Evolutionary conservation across 2,797 vertebrate genomes (phyloP).

Genomic region (Pangasius sanitwongsei): DNA sequence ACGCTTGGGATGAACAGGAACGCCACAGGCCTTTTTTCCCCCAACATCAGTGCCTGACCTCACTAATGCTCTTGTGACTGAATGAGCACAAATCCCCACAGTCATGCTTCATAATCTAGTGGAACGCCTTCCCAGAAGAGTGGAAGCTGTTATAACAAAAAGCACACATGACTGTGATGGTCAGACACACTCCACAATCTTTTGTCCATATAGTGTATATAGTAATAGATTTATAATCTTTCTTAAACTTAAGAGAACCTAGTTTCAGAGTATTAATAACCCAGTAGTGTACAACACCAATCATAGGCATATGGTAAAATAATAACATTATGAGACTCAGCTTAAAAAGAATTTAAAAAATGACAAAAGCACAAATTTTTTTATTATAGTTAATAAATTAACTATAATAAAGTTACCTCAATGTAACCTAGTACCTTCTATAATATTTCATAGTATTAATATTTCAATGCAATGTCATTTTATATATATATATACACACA

Average conservation of each 20-base stretch:
- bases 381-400: too few relatives aligned
- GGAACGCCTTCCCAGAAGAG: background rate
- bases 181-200: background rate
- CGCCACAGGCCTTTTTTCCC: background rate
- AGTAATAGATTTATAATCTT: background rate
- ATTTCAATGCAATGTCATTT: too few relatives aligned
- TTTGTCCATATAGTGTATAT: background rate
- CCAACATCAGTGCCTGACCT: background rate
- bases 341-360: too few relatives aligned
- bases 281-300: background rate
- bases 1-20: background rate
- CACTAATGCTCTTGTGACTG: background rate
- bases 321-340: background rate
- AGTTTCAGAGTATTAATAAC: background rate
- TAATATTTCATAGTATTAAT: too few relatives aligned
- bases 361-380: too few relatives aligned
- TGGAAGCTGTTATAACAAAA: background rate
- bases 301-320: background rate
- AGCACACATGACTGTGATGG: background rate
- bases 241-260: background rate
- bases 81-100: background rate
- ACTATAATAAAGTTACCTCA: too few relatives aligned
- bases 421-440: too few relatives aligned
- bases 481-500: too few relatives aligned
- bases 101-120: background rate